Evolutionary conservation across 2,888 invertebrate species (phyloP), one percentile per base, ranked within the genome.

Genomic region (Aspidiotus rigidus): DNA sequence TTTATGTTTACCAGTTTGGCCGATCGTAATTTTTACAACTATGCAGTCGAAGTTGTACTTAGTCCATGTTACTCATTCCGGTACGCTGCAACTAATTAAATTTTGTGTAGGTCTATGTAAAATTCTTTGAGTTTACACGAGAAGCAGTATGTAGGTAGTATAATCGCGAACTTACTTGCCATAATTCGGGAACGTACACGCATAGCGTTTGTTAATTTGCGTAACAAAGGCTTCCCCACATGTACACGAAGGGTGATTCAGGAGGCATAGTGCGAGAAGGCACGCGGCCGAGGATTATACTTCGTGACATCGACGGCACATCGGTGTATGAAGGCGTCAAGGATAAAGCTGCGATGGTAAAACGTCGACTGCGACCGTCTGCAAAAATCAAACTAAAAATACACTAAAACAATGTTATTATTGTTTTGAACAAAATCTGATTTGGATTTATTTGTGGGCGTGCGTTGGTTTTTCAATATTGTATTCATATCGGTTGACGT

Each of bases 241-340:
- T 49, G 28, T 28, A 28, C 5, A 28, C 49, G 49, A n/a, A 49
- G 49, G 49, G 49, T 49, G n/a, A 49, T 49, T 49, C 49, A n/a
- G 49, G 49, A 13, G 49, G 49, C 49, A n/a, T n/a, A n/a, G 49
- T n/a, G 49, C 11, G 11, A 49, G 28, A 11, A n/a, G 10, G 6
- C 49, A 49, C 49, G 49, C 49, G 49, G 49, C 49, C 49, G n/a
- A 11, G 49, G 49, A 49, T 49, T 49, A 49, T 49, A 28, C 28
- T 49, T 49, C n/a, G 49, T n/a, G 49, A 49, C 49, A n/a, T 49
- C 49, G 49, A 49, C 49, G 49, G n/a, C n/a, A n/a, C n/a, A n/a
- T n/a, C 49, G 10, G 6, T 13, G 49, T n/a, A n/a, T 6, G 49
- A 49, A 11, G 49, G 49, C 49, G 49, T n/a, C 49, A n/a, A 49